phyloP scores from a whole-genome alignment of 2,888 invertebrate species.

The Coremacera marginata region DNA sequence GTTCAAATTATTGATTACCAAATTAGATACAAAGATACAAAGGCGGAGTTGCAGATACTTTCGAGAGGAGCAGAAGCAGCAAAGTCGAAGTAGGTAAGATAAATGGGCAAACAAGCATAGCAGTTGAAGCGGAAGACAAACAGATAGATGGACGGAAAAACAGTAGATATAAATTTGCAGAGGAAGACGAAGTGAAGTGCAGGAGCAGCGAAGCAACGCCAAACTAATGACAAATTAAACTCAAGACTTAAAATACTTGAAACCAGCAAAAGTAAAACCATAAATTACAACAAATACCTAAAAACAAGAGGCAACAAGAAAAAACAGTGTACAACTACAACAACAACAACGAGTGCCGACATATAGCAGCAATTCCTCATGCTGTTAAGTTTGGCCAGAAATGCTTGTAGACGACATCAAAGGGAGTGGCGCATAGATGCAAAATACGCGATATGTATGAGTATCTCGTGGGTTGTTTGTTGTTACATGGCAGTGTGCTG shows the following conservation, averaged over 20 bases:
- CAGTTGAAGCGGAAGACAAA: background rate
- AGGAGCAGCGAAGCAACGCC: slow-evolving; percentile 16
- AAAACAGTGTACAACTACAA: slow-evolving; percentile 6
- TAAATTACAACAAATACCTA: slow-evolving; percentile 28
- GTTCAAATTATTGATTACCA: slow-evolving; percentile 37
- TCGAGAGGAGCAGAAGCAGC: slow-evolving; percentile 22
- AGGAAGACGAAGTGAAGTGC: background rate
- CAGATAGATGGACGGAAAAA: background rate
- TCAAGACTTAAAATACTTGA: slow-evolving; percentile 14
- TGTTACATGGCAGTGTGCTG: too few relatives aligned
- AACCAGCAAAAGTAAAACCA: slow-evolving; percentile 24
- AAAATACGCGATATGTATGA: background rate
- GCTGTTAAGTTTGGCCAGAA: slow-evolving; percentile 22
- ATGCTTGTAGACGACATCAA: slow-evolving; percentile 12
- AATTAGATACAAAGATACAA: slow-evolving; percentile 32
- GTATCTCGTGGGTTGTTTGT: slow-evolving; percentile 9
- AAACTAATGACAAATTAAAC: slow-evolving; percentile 39
- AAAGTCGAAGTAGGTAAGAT: background rate
- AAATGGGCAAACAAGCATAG: slow-evolving; percentile 5
- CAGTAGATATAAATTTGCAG: background rate
- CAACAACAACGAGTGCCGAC: background rate
- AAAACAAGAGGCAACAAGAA: slow-evolving; percentile 38
- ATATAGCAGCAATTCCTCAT: slow-evolving; percentile 19
- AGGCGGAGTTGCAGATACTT: slow-evolving; percentile 24
- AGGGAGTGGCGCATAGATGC: slow-evolving; percentile 24